These are phyloP conservation scores for Graphium colonna DNA, from an alignment of 2,888 invertebrate species.

Conservation along the genomic window DNA sequence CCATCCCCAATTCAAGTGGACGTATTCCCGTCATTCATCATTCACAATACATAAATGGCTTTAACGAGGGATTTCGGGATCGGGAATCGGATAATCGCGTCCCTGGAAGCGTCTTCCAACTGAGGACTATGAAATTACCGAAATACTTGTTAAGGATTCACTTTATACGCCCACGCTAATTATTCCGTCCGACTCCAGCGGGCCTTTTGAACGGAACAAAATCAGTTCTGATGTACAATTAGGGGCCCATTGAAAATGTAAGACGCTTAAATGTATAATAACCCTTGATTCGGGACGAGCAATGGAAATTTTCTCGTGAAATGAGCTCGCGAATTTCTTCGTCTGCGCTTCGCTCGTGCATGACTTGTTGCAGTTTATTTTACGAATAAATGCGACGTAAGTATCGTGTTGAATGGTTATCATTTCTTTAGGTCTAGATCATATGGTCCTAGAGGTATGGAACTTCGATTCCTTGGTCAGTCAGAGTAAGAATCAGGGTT, in stretches of 20 bases:
- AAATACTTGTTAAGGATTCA: constrained; percentile 37
- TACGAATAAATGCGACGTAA: too few relatives aligned
- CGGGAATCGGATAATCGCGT: not conserved
- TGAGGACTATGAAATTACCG: not conserved
- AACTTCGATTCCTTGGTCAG: too few relatives aligned
- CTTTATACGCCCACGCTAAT: constrained; percentile 38
- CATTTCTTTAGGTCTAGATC: too few relatives aligned
- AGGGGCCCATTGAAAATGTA: constrained; percentile 43
- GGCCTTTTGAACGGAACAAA: constrained; percentile 46
- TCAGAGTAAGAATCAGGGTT: too few relatives aligned
- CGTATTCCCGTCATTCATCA: too few relatives aligned
- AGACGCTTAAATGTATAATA: constrained; percentile 25
- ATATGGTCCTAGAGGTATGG: too few relatives aligned
- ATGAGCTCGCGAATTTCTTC: not conserved
- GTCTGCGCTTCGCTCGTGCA: too few relatives aligned
- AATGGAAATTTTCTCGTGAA: not conserved
- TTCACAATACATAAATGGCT: not conserved
- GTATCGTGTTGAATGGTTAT: too few relatives aligned
- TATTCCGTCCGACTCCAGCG: constrained; percentile 30
- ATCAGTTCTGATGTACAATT: constrained; percentile 55
- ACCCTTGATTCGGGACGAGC: constrained; percentile 7
- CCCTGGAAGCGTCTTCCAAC: not conserved
- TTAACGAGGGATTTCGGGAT: constrained; percentile 6
- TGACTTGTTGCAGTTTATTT: too few relatives aligned
- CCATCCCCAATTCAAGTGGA: too few relatives aligned